Evolutionary conservation across 2,113 vertebrate species (phyloP).

Genomic region (Amblyornis subalaris): DNA sequence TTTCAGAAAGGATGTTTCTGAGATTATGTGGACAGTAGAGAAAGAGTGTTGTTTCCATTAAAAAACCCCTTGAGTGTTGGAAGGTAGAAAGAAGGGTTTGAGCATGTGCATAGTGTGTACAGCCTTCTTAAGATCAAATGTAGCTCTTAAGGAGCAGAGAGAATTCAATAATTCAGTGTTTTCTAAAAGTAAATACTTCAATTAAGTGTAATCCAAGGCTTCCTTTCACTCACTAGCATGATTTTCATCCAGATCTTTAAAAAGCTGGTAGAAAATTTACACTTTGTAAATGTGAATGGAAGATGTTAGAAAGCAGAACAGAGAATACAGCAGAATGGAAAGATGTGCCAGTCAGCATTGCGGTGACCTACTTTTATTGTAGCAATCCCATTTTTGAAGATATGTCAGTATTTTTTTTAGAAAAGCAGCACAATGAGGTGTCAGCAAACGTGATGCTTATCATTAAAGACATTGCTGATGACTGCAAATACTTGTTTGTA

Average conservation of each 20-base stretch:
- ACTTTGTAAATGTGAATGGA: slow-evolving; percentile 8
- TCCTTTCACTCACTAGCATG: not conserved
- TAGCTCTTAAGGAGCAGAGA: not conserved
- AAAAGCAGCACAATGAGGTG: slow-evolving; percentile 38
- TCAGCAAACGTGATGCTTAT: slow-evolving; percentile 65
- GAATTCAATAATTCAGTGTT: not conserved
- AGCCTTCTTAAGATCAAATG: not conserved
- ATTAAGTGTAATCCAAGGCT: not conserved
- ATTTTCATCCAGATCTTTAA: not conserved
- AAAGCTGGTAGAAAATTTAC: not conserved
- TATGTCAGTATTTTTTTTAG: slow-evolving; percentile 1
- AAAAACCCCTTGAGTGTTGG: accelerated
- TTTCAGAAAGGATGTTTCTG: not conserved
- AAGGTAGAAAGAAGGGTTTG: not conserved
- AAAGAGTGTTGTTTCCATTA: not conserved
- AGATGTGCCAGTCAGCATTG: slow-evolving; percentile 60
- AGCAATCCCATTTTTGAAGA: slow-evolving; percentile 48
- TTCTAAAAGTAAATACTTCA: not conserved
- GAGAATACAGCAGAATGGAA: not conserved
- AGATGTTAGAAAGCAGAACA: slow-evolving; percentile 28
- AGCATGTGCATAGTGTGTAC: not conserved
- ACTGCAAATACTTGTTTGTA: slow-evolving; percentile 8
- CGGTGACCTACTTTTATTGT: slow-evolving; percentile 69
- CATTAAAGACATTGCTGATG: slow-evolving; percentile 27
- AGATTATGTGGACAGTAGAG: not conserved